phyloP scores from a whole-genome alignment of 2,797 vertebrate genomes.

The Liasis olivaceus region DNA sequence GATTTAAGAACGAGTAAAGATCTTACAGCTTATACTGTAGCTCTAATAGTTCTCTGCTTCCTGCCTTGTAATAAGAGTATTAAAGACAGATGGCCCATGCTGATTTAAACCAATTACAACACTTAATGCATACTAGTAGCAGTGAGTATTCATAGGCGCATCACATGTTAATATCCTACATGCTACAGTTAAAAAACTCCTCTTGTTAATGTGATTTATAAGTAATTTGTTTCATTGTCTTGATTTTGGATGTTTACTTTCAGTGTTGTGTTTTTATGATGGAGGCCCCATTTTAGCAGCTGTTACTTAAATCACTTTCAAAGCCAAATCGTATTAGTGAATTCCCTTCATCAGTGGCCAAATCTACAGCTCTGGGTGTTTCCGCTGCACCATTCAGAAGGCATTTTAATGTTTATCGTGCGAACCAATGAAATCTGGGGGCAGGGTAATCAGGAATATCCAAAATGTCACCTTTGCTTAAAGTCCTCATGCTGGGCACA shows the following conservation, averaged over 20 bases:
- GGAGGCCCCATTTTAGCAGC: slow-evolving; percentile 38
- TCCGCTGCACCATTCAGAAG: neutral
- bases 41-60: slow-evolving; percentile 82
- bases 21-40: slow-evolving; percentile 83
- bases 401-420: slow-evolving; percentile 9
- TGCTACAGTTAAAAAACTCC: slow-evolving; percentile 71
- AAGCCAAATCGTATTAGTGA: neutral
- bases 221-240: slow-evolving; percentile 72
- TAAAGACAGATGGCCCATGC: slow-evolving; percentile 82
- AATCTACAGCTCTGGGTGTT: neutral
- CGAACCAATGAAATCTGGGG: slow-evolving; percentile 9
- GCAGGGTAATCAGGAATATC: neutral
- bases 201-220: slow-evolving; percentile 76
- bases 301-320: neutral
- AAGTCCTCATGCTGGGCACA: neutral
- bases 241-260: slow-evolving; percentile 51
- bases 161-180: slow-evolving; percentile 76
- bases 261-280: slow-evolving; percentile 47
- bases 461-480: neutral
- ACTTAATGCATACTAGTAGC: slow-evolving; percentile 85
- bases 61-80: slow-evolving; percentile 82
- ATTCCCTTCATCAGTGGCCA: neutral
- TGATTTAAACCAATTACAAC: slow-evolving; percentile 89
- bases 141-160: slow-evolving; percentile 72
- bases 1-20: slow-evolving; percentile 92